These are phyloP conservation scores for Laodelphax striatellus DNA, from an alignment of 1,140 invertebrate species.

Conservation along the genomic window DNA sequence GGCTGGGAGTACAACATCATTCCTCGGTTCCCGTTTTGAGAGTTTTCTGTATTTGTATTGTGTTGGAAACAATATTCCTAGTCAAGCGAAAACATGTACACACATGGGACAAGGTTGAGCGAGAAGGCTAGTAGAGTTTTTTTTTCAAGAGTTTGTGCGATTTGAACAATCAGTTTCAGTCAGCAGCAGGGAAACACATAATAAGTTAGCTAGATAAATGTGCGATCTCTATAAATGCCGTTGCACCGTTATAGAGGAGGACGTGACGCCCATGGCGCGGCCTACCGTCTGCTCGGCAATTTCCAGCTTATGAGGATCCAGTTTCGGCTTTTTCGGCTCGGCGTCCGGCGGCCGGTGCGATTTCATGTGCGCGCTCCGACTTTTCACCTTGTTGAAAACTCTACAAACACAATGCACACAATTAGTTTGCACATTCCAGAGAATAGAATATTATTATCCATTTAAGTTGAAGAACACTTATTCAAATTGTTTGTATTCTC, in stretches of 20 bases:
- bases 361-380: constrained; percentile 96
- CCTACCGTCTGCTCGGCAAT: constrained; percentile 14
- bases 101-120: neutral
- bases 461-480: neutral
- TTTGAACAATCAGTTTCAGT: no score
- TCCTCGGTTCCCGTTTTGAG: no score
- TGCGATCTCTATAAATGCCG: constrained; percentile 9
- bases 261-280: constrained; percentile 13
- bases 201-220: no score
- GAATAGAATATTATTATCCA: neutral
- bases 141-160: no score
- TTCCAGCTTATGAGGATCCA: constrained; percentile 22
- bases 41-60: neutral
- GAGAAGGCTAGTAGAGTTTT: neutral
- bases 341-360: constrained; percentile 75
- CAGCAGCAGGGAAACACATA: no score
- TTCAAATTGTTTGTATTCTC: no score
- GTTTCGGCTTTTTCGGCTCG: constrained; percentile 37
- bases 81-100: neutral
- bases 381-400: constrained; percentile 95
- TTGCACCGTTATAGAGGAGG: constrained; percentile 2
- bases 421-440: neutral
- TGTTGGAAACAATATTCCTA: neutral
- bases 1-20: no score
- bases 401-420: constrained; percentile 45